Percentiles rank a stretch among this genome's conserved stretches.
Conservation (phyloP, 2,888 invertebrate species). For the Odontomyia ornata region DNA sequence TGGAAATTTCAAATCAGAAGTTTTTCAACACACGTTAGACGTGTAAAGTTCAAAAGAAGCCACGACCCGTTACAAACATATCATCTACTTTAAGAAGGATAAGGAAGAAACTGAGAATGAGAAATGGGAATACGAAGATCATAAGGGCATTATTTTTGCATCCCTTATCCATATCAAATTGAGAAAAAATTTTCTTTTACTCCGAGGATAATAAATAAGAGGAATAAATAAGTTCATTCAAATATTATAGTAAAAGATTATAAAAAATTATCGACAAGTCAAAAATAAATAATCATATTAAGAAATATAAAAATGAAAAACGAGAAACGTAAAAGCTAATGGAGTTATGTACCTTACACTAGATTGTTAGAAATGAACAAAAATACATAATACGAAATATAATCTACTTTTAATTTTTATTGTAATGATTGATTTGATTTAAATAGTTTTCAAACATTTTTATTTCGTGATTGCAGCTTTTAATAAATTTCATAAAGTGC, state of each 20-base stretch:
- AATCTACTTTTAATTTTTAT: neutral
- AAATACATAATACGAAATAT: conserved; percentile 43
- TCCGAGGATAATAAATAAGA: too few relatives aligned
- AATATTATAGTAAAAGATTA: neutral
- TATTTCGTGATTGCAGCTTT: neutral
- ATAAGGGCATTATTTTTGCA: too few relatives aligned
- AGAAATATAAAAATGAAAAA: conserved; percentile 46
- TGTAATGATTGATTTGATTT: neutral
- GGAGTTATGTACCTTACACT: conserved; percentile 64
- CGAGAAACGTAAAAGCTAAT: conserved; percentile 52
- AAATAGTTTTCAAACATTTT: neutral
- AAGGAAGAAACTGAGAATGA: too few relatives aligned
- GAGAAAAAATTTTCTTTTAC: too few relatives aligned
- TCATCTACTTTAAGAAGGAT: too few relatives aligned
- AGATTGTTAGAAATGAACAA: conserved; percentile 56
- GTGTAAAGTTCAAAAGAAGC: neutral
- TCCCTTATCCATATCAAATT: too few relatives aligned
- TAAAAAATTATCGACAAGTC: neutral
- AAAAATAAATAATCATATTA: neutral
- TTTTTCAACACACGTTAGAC: too few relatives aligned
- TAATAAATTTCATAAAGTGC: too few relatives aligned
- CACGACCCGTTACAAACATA: too few relatives aligned
- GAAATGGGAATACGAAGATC: too few relatives aligned
- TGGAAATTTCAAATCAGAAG: too few relatives aligned
- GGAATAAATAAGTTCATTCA: too few relatives aligned